These are phyloP conservation scores for Tretioscincus oriximinensis DNA, from an alignment of 2,113 vertebrate species.

Conservation along the genomic window DNA sequence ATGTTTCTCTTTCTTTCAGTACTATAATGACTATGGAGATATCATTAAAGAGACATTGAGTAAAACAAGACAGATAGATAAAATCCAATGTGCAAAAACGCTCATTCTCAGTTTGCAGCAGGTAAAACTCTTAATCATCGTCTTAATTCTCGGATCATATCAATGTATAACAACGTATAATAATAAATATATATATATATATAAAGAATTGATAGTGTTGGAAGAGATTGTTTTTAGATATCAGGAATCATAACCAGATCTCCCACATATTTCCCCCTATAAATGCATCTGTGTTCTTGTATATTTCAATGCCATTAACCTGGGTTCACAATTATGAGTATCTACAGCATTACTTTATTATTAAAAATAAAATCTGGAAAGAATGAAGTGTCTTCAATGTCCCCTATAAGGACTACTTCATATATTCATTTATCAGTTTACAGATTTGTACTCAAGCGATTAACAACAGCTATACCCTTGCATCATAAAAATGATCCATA, in stretches of 20 bases:
- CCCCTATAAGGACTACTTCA: neutral
- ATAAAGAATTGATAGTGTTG: too few species aligned
- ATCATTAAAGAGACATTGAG: slow-evolving; percentile 99
- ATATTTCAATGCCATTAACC: neutral
- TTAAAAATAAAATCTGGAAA: neutral
- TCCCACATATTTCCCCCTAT: too few species aligned
- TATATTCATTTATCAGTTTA: neutral
- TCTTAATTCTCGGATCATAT: neutral
- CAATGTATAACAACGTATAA: too few species aligned
- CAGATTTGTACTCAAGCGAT: neutral
- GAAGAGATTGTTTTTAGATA: too few species aligned
- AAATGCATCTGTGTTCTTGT: neutral
- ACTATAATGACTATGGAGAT: slow-evolving; percentile 98
- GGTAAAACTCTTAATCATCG: slow-evolving; percentile 73
- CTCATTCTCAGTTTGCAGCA: slow-evolving; percentile 99
- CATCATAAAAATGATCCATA: neutral
- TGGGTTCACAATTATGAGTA: neutral
- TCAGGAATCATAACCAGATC: neutral
- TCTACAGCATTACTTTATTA: neutral
- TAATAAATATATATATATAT: too few species aligned
- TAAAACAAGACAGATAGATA: slow-evolving; percentile 98
- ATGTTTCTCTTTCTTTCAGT: slow-evolving; percentile 71
- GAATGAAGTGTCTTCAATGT: neutral
- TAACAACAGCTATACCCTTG: neutral
- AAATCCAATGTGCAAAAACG: slow-evolving; percentile 98